Evolutionary conservation across 2,797 vertebrate species (phyloP).

Genomic region (Otolemur crassicaudatus): DNA sequence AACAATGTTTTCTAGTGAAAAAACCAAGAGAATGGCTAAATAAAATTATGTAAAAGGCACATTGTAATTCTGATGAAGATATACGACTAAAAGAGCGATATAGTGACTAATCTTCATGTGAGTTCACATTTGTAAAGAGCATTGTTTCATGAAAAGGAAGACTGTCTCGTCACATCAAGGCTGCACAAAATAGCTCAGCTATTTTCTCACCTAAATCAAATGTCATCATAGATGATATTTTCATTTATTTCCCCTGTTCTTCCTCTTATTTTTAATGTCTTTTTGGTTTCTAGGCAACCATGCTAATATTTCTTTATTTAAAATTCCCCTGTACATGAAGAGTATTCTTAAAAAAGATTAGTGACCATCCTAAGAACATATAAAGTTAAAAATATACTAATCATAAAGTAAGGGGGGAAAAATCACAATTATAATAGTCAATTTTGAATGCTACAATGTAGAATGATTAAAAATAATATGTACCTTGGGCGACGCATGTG

Average conservation of each 20-base stretch:
- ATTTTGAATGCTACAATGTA: constrained; percentile 15
- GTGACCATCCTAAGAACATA: constrained; percentile 64
- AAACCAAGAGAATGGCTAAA: constrained; percentile 28
- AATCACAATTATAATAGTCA: background rate
- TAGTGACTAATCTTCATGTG: constrained; percentile 69
- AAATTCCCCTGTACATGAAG: constrained; percentile 68
- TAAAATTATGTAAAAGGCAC: background rate
- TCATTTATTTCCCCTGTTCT: constrained; percentile 81
- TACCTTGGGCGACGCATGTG: background rate
- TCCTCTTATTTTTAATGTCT: constrained; percentile 79
- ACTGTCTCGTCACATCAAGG: constrained; percentile 74
- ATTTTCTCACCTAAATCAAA: constrained; percentile 80
- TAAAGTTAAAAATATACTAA: constrained; percentile 48
- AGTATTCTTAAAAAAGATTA: constrained; percentile 71
- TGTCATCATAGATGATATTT: constrained; percentile 81
- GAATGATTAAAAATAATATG: background rate
- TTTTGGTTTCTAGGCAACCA: constrained; percentile 87
- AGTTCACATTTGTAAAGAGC: constrained; percentile 61
- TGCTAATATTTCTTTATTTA: constrained; percentile 76
- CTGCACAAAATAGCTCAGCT: constrained; percentile 73
- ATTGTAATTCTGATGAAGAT: constrained; percentile 55
- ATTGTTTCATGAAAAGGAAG: constrained; percentile 72
- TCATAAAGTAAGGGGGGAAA: background rate
- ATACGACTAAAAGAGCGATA: constrained; percentile 53
- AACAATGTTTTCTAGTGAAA: constrained; percentile 56